Evolutionary conservation across 2,888 invertebrate genomes (phyloP).

Genomic region (Lycaena phlaeas): DNA sequence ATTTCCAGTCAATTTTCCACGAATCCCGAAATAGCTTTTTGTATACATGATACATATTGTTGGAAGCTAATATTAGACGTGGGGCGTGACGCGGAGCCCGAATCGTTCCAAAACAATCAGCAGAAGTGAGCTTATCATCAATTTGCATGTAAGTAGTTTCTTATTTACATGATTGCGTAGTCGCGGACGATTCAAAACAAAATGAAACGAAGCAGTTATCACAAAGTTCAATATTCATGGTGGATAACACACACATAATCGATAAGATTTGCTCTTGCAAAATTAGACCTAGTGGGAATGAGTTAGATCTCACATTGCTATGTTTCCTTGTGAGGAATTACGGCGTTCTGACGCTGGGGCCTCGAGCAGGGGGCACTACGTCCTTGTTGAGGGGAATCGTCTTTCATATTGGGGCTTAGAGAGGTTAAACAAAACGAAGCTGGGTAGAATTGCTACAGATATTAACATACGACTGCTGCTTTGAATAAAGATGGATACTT

Average conservation of each 20-base stretch:
- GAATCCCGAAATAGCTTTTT: too few species aligned
- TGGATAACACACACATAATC: constrained; percentile 9
- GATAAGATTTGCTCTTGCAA: constrained; percentile 9
- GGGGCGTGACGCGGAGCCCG: too few species aligned
- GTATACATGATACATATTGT: too few species aligned
- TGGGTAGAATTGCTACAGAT: constrained; percentile 20
- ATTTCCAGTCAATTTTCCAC: too few species aligned
- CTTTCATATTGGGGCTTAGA: constrained; percentile 45
- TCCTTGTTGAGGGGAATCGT: constrained; percentile 39
- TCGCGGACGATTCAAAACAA: constrained; percentile 4
- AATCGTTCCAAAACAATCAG: too few species aligned
- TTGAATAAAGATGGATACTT: constrained; percentile 4
- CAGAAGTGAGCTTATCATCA: background rate
- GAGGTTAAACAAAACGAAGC: constrained; percentile 31
- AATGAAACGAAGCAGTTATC: constrained; percentile 26
- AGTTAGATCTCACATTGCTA: constrained; percentile 38
- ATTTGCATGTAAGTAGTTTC: background rate
- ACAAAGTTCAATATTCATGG: constrained; percentile 42
- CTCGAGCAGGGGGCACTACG: constrained; percentile 28
- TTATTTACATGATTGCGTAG: background rate
- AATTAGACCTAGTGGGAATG: constrained; percentile 23
- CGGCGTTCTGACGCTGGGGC: constrained; percentile 27
- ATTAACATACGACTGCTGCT: constrained; percentile 19
- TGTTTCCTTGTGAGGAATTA: constrained; percentile 25
- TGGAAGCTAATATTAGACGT: too few species aligned